Percentiles rank a stretch among this genome's conserved stretches.
Conservation (phyloP, 2,113 vertebrate genomes). For the Paratilapia polleni region DNA sequence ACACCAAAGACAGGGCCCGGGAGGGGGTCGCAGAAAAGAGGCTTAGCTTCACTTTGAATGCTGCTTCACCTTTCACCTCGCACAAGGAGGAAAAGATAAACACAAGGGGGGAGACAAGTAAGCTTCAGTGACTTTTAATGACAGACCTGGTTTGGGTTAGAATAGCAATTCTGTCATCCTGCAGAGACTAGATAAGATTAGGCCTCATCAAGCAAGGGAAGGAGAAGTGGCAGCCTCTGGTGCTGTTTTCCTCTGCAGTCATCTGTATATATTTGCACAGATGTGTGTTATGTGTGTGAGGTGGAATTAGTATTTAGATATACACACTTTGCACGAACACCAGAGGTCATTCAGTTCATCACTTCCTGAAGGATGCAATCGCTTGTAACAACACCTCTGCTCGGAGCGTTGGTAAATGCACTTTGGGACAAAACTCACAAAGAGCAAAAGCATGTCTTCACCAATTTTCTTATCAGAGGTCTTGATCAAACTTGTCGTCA, state of each 20-base stretch:
- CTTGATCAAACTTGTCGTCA: constrained; percentile 34
- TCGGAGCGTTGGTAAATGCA: neutral
- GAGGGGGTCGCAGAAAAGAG: constrained; percentile 54
- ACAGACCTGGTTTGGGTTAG: constrained; percentile 86
- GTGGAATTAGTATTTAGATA: neutral
- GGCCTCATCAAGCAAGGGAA: constrained; percentile 19
- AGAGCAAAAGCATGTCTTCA: neutral
- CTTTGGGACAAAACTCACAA: neutral
- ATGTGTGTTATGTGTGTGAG: neutral
- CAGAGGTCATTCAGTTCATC: neutral
- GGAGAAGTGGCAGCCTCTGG: constrained; percentile 5
- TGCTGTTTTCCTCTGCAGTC: constrained; percentile 34
- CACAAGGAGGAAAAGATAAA: constrained; percentile 78
- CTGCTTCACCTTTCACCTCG: constrained; percentile 77
- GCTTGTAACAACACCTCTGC: neutral
- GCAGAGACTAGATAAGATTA: constrained; percentile 78
- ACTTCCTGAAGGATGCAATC: neutral
- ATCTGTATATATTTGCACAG: neutral
- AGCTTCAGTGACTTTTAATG: constrained; percentile 89
- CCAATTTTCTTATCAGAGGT: constrained; percentile 3
- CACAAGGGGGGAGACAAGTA: constrained; percentile 80
- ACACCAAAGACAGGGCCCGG: constrained; percentile 73
- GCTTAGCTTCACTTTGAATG: constrained; percentile 79
- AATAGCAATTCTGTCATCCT: constrained; percentile 80
- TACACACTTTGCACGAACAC: neutral